These are phyloP conservation scores for Penaeus monodon DNA, from an alignment of 2,888 invertebrate species.

Conservation along the genomic window DNA sequence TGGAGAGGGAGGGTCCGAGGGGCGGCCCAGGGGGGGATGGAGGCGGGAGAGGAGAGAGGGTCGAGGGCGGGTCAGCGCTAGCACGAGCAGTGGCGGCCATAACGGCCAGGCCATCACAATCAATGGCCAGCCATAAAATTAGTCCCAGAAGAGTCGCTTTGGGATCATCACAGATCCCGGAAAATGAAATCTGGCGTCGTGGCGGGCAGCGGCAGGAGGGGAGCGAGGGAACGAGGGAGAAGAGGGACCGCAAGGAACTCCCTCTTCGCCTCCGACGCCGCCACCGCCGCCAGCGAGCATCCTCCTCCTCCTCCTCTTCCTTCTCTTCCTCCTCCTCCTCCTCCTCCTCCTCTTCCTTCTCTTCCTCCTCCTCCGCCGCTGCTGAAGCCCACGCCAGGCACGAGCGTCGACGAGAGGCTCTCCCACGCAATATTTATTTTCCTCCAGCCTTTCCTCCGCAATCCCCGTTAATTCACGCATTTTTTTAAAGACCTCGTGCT, in stretches of 20 bases:
- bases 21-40: not conserved
- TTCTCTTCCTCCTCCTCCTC: not conserved
- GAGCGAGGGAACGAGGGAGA: not conserved
- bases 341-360: not conserved
- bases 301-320: not conserved
- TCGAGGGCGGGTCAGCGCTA: not conserved
- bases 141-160: slow-evolving; percentile 54
- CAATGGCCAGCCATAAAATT: slow-evolving; percentile 64
- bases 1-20: no score
- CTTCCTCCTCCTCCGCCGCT: not conserved
- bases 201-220: not conserved
- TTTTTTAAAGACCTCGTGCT: no score
- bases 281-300: no score
- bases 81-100: not conserved
- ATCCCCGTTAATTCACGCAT: no score
- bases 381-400: slow-evolving; percentile 1
- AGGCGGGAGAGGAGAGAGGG: not conserved
- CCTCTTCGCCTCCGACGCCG: not conserved
- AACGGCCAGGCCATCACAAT: slow-evolving; percentile 59
- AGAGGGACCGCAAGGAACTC: not conserved
- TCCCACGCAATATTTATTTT: no score
- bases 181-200: slow-evolving; percentile 41
- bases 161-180: slow-evolving; percentile 50
- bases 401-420: not conserved
- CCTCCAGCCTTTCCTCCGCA: no score